Evolutionary conservation across 2,888 invertebrate species (phyloP), one percentile per base, ranked within the genome.

Genomic region (Plutella xylostella): DNA sequence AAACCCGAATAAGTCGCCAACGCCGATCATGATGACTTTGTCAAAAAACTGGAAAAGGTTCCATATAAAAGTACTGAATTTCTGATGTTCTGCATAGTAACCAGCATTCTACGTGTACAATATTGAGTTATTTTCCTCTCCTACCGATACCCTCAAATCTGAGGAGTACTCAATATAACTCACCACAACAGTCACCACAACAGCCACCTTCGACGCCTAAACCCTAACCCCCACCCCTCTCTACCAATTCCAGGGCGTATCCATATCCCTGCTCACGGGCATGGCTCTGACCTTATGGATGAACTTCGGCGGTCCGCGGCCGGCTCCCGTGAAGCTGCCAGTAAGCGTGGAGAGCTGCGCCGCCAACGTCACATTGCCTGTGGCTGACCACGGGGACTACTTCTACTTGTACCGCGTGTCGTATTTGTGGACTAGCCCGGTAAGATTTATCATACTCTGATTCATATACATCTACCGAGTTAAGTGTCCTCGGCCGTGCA

Each of bases 271-370:
- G 2, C 40, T 89, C 0, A 58, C 76, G 4, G 90, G 93, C 0
- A 79, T 96, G 48, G 72, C 83, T 0, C 61, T 93, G 43, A 89
- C 91, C 1, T 79, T 95, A 37, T 94, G 93, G 93, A 90, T 95
- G 53, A 94, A 93, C 42, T 93, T 96, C 65, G 94, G 94, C 0
- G 88, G 89, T 4, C 90, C 94, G 0, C 90, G 90, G 54, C 92
- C 92, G 0, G 67, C 83, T 0, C 63, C 86, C 1, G 67, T 70
- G 5, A 79, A 71, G 40, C 61, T 92, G 34, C 86, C 89, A 0
- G 77, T 89, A 34, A 84, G 85, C 12, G 85, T 78, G 0, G 86
- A 82, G 4, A 88, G 88, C 28, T 92, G 92, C 48, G 54, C 56
- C 1, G 45, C 37, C 15, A 79, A 79, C 45, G 53, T 70, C 3